Base-by-base conservation (phyloP, 2,113 vertebrate genomes). In the Toxostoma redivivum region DNA sequence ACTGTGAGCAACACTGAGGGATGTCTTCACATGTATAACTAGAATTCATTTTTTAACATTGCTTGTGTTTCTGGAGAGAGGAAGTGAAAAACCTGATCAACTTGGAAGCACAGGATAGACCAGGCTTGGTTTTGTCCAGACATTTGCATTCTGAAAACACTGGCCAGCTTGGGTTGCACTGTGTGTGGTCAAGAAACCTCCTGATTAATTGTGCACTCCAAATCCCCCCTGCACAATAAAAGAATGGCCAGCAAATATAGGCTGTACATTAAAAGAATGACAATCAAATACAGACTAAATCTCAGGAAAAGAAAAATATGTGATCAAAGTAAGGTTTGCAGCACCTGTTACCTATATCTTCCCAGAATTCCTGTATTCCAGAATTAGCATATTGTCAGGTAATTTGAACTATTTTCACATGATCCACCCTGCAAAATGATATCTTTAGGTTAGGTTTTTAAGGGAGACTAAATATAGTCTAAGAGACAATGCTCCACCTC, bases 371-470 rank as follows among this genome's bases (percentile, higher is more conserved):
- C 56, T 86, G 44, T 72, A 35, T 79, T 93, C 24, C 35, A 48
- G 4, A 70, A 37, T 81, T 82, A 54, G 2, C 54, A 13, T 54
- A 6, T 64, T 71, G 56, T 61, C 71, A 65, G 67, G 67, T 95
- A 92, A 94, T 88, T 90, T 74, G 77, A 61, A 83, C n/a, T 92
- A 40, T 93, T 85, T 96, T 40, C 24, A 83, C 54, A 33, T 4
- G 4, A 80, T 78, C 69, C 47, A 88, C 48, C 62, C 71, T 88
- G 44, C 65, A 92, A 71, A 90, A 50, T 87, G 74, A 5, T n/a
- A 69, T 61, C 78, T 78, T 89, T 88, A 61, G 51, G 50, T 89
- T 88, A 61, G 51, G 50, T 94, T 96, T 94, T 57, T 89, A 82
- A 95, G 78, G 50, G 33, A 81, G 51, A 25, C 82, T 92, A 92